A percentile compares a stretch with the other conserved stretches of the same genome.
phyloP scores from a whole-genome alignment of 2,797 vertebrate species.

The Chiloscyllium punctatum region DNA sequence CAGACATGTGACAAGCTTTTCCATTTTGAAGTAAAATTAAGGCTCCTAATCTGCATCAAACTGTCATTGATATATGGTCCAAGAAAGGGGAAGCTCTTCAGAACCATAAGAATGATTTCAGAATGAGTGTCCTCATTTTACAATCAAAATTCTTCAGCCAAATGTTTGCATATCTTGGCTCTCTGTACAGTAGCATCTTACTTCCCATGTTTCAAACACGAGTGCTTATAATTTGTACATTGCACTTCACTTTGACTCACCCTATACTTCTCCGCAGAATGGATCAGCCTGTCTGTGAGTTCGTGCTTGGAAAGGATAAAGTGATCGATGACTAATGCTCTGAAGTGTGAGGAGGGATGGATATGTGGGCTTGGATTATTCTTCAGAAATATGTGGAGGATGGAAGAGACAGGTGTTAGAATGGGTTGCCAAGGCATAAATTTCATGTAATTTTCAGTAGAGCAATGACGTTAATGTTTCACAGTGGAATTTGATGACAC shows the following conservation, averaged over 20 bases:
- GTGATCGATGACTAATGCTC: not conserved
- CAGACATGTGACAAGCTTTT: not conserved
- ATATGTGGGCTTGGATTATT: not conserved
- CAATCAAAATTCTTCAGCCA: not conserved
- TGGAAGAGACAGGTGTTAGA: not conserved
- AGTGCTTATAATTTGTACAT: not conserved
- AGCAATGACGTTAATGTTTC: not conserved
- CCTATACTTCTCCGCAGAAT: not conserved
- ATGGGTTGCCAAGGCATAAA: not conserved
- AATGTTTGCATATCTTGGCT: not conserved
- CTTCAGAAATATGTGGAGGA: not conserved
- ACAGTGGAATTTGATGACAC: not conserved
- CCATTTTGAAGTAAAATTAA: not conserved
- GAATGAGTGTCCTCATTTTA: not conserved
- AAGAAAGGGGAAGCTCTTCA: not conserved
- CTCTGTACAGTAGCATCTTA: not conserved
- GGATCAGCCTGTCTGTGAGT: not conserved
- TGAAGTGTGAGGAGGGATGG: not conserved
- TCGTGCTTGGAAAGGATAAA: slow-evolving; percentile 2
- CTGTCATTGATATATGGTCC: not conserved
- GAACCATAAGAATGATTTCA: not conserved
- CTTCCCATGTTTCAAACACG: not conserved
- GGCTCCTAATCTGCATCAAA: not conserved
- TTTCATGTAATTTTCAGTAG: not conserved
- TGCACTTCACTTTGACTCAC: not conserved